Evolutionary conservation across 2,888 invertebrate genomes (phyloP).

Genomic region (Synanthedon tipuliformis): DNA sequence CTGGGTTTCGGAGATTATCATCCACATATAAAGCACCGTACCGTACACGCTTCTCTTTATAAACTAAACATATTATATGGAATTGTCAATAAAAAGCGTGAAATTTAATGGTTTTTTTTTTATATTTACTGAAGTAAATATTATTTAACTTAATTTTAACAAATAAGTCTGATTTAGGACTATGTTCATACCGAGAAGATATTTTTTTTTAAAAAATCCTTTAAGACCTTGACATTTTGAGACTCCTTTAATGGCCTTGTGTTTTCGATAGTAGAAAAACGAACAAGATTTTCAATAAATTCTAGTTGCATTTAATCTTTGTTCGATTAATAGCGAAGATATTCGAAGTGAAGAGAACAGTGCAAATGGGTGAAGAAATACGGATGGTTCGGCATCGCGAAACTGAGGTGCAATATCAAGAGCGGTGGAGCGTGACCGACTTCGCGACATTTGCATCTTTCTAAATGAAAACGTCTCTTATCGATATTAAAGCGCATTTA

Average conservation of each 20-base stretch:
- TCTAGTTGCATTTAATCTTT: slow-evolving; percentile 16
- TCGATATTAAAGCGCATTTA: slow-evolving; percentile 38
- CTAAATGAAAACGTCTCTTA: slow-evolving; percentile 38
- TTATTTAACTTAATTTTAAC: too few relatives aligned
- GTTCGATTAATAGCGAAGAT: slow-evolving; percentile 52
- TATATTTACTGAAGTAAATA: too few relatives aligned
- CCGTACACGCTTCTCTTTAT: too few relatives aligned
- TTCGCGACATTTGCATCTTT: slow-evolving; percentile 51
- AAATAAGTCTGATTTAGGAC: too few relatives aligned
- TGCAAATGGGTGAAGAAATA: slow-evolving; percentile 2
- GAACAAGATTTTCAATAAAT: slow-evolving; percentile 45
- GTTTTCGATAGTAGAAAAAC: slow-evolving; percentile 20
- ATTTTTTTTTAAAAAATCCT: too few relatives aligned
- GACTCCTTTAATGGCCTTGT: not conserved
- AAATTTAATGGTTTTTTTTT: too few relatives aligned
- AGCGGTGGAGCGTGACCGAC: slow-evolving; percentile 36
- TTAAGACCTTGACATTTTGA: too few relatives aligned
- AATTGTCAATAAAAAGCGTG: too few relatives aligned
- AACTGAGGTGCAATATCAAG: slow-evolving; percentile 44
- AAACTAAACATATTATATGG: too few relatives aligned
- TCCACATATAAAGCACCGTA: too few relatives aligned
- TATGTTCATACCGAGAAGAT: too few relatives aligned
- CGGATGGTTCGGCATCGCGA: slow-evolving; percentile 10
- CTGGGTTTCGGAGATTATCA: too few relatives aligned
- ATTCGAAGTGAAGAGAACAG: slow-evolving; percentile 28